These are phyloP conservation scores for Aquatica leii DNA, from an alignment of 2,888 invertebrate genomes.

Conservation along the genomic window DNA sequence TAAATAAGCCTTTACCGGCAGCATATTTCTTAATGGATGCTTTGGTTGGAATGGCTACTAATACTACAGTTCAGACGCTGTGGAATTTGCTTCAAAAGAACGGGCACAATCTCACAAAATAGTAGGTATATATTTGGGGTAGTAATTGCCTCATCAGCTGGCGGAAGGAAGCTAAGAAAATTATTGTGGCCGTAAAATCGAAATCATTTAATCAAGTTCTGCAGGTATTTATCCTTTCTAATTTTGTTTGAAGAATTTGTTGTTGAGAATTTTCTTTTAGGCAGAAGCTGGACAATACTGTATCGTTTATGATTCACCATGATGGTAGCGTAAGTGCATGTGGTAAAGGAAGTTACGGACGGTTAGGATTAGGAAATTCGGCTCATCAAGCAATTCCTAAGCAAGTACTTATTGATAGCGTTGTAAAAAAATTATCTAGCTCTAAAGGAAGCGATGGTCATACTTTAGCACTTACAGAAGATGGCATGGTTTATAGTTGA, in stretches of 20 bases:
- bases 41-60: slow-evolving; percentile 59
- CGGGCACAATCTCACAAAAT: slow-evolving; percentile 54
- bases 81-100: slow-evolving; percentile 33
- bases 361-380: slow-evolving; percentile 70
- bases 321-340: slow-evolving; percentile 69
- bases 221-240: slow-evolving; percentile 60
- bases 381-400: slow-evolving; percentile 68
- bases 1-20: slow-evolving; percentile 62
- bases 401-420: slow-evolving; percentile 63
- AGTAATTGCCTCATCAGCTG: slow-evolving; percentile 71
- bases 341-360: slow-evolving; percentile 71
- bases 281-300: slow-evolving; percentile 72
- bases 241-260: no score
- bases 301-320: slow-evolving; percentile 67
- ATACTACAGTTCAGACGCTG: slow-evolving; percentile 55
- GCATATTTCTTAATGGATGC: slow-evolving; percentile 66
- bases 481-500: slow-evolving; percentile 66
- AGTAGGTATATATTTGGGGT: slow-evolving; percentile 70
- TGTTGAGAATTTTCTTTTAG: no score
- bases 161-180: slow-evolving; percentile 69
- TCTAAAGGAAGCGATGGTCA: slow-evolving; percentile 69
- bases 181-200: slow-evolving; percentile 65
- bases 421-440: slow-evolving; percentile 63
- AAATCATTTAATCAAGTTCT: slow-evolving; percentile 66
- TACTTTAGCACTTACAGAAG: slow-evolving; percentile 64